A percentile compares a stretch with the other conserved stretches of the same genome.
These are phyloP conservation scores for Tachuris rubrigastra DNA, from an alignment of 2,113 vertebrate genomes.

Conservation along the genomic window DNA sequence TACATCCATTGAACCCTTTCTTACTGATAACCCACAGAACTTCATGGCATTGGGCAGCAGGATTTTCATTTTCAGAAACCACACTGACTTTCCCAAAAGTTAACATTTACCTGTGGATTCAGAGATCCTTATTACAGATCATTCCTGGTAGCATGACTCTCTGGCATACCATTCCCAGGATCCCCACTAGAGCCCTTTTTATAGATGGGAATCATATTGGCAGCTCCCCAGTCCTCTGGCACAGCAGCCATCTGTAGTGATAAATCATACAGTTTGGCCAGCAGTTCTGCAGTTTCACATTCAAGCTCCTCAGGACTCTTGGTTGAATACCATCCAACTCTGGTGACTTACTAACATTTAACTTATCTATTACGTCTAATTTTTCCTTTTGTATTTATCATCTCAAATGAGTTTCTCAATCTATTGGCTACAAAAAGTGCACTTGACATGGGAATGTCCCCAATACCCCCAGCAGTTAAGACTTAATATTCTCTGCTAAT, in stretches of 20 bases:
- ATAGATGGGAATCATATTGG: neutral
- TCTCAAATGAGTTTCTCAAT: neutral
- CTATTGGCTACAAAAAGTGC: neutral
- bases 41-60: neutral
- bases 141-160: neutral
- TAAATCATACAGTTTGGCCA: neutral
- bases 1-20: neutral
- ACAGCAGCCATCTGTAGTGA: neutral
- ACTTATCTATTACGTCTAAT: neutral
- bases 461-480: neutral
- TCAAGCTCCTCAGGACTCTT: neutral
- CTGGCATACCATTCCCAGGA: neutral
- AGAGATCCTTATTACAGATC: neutral
- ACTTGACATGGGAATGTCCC: neutral
- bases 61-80: neutral
- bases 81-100: neutral
- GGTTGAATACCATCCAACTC: neutral
- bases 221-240: neutral
- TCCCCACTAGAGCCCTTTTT: neutral
- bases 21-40: neutral
- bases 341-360: neutral
- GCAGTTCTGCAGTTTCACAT: neutral
- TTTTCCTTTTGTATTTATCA: neutral
- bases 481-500: neutral
- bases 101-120: neutral